These are phyloP conservation scores for Entomobrya proxima DNA, from an alignment of 2,888 invertebrate genomes.

Conservation along the genomic window DNA sequence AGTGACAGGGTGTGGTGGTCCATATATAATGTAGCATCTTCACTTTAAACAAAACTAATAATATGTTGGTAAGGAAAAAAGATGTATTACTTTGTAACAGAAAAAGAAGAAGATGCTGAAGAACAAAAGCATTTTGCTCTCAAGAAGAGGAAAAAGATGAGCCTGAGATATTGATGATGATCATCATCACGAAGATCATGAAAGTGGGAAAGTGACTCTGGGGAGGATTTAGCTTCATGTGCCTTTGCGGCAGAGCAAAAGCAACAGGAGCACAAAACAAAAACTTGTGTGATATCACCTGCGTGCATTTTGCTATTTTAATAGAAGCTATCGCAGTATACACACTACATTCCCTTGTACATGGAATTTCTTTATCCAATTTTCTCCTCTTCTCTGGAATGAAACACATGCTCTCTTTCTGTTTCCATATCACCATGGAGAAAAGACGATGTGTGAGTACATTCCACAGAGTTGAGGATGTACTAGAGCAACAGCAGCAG, in stretches of 20 bases:
- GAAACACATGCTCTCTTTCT: neutral
- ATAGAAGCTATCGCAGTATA: neutral
- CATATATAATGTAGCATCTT: neutral
- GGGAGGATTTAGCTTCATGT: constrained; percentile 61
- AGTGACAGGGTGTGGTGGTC: neutral
- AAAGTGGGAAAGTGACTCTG: constrained; percentile 63
- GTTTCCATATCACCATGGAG: neutral
- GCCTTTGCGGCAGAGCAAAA: constrained; percentile 16
- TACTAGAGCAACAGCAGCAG: too few relatives aligned
- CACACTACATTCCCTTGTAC: neutral
- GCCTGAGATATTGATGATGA: constrained; percentile 17
- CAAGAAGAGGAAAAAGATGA: neutral
- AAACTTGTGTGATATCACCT: neutral
- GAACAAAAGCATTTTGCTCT: neutral
- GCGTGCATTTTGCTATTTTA: neutral
- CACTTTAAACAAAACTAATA: neutral
- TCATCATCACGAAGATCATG: constrained; percentile 57
- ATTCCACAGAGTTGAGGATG: too few relatives aligned
- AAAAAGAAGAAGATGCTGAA: neutral
- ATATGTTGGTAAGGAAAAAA: neutral
- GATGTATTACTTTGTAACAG: neutral
- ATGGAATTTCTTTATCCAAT: constrained; percentile 15
- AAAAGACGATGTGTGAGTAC: too few relatives aligned
- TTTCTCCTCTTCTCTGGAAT: neutral
- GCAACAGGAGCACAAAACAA: neutral